Evolutionary conservation across 2,113 vertebrate species (phyloP).

Genomic region (Saiga tatarica): DNA sequence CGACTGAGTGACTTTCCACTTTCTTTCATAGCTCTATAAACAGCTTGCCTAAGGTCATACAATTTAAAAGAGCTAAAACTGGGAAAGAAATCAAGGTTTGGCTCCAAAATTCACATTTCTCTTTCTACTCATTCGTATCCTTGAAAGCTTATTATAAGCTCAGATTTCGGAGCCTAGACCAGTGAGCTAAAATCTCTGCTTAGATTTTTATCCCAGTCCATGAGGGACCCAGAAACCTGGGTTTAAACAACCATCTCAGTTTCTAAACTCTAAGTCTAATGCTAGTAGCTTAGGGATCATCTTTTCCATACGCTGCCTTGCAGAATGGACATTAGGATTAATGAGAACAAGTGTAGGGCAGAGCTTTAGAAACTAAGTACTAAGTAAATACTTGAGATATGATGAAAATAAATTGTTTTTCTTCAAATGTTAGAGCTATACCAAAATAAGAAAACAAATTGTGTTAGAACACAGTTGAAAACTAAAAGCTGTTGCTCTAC

Average conservation of each 20-base stretch:
- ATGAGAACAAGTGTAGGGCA: background rate
- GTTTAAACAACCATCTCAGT: background rate
- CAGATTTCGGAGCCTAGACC: background rate
- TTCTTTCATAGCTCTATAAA: background rate
- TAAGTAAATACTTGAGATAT: background rate
- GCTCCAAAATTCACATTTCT: conserved; percentile 20
- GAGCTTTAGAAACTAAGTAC: background rate
- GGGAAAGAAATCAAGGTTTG: background rate
- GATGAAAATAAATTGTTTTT: background rate
- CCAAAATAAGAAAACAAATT: background rate
- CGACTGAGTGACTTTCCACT: background rate
- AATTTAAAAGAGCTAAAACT: conserved; percentile 12
- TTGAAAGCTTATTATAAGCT: background rate
- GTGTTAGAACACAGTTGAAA: background rate
- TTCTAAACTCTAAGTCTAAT: background rate
- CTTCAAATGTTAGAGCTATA: background rate
- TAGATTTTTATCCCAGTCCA: background rate
- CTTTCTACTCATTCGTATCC: background rate
- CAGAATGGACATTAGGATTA: background rate
- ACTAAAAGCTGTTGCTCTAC: background rate
- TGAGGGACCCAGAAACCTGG: background rate
- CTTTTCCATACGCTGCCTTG: background rate
- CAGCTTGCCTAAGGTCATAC: background rate
- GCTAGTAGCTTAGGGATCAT: background rate
- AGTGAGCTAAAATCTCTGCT: background rate